Evolutionary conservation across 2,888 invertebrate species (phyloP), one percentile per base, ranked within the genome.

Genomic region (Drosophila antonietae): DNA sequence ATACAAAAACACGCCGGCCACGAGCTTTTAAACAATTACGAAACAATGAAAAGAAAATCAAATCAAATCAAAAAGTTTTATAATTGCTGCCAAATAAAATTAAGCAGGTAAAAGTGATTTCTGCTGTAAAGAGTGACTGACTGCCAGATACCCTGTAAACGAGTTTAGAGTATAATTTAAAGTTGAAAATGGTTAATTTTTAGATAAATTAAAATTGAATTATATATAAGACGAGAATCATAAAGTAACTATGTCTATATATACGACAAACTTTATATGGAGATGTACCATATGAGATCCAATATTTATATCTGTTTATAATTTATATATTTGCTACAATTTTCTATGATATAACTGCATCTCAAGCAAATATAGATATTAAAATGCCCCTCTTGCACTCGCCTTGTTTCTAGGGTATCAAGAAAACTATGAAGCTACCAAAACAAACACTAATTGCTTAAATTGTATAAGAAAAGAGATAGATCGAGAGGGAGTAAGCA

Each of bases 41-140:
- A 88, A 85, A 84, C 88, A 82, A 87, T 68, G 70, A 52, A 81
- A 86, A 69, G 55, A 55, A 81, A 86, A 69, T 52, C 63, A 77
- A 85, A 66, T 66, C 70, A 72, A 72, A 82, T 71, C 20, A 53
- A 37, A 51, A 35, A 78, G 71, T 75, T 81, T 81, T 76, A 73
- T 85, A 85, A 84, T 89, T 84, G 83, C 74, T 75, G 79, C 70
- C 73, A 87, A 65, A 80, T 58, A 73, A 65, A 49, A 69, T 60
- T 43, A 55, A 44, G 67, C 28, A 80, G 71, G 49, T 46, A 46
- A 46, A 28, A 49, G 59, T 31, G 10, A 31, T 39, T 20, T 31
- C 15, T 18, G 4, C 18, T 1, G 2, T 15, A 23, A 8, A n/a
- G 33, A 14, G 39, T 20, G 20, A 14, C 0, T 6, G 39, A 31